Percentiles rank a stretch among this genome's conserved stretches.
Evolutionary conservation across 2,888 invertebrate species (phyloP).

Genomic region (Heterodera filipjevi): DNA sequence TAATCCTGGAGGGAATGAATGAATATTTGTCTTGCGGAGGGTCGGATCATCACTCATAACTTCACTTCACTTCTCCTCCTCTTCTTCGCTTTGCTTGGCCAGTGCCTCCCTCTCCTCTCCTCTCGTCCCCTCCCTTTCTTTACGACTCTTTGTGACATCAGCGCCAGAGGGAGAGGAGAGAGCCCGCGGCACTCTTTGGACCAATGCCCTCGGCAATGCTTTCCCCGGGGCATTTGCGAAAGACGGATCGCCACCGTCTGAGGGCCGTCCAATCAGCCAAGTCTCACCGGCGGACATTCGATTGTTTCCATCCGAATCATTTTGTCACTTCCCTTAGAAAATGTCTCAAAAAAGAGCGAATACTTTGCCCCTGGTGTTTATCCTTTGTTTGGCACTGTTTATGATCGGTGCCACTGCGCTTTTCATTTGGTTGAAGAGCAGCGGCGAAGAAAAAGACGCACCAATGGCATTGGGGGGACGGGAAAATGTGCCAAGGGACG

Average conservation of each 20-base stretch:
- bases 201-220: background rate
- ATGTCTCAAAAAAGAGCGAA: slow-evolving; percentile 19
- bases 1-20: background rate
- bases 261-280: background rate
- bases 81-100: background rate
- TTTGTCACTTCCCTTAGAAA: background rate
- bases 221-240: background rate
- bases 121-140: background rate
- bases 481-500: background rate
- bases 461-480: background rate
- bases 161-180: background rate
- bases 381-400: slow-evolving; percentile 17
- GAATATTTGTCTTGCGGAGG: background rate
- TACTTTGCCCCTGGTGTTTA: slow-evolving; percentile 14
- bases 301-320: slow-evolving; percentile 1
- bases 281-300: background rate
- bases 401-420: slow-evolving; percentile 13
- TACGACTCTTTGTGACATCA: slow-evolving; percentile 12
- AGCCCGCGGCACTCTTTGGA: slow-evolving; percentile 2
- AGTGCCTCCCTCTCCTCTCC: background rate
- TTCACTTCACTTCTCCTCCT: background rate
- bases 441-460: background rate
- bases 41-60: slow-evolving; percentile 22
- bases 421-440: slow-evolving; percentile 27
- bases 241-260: slow-evolving; percentile 3